Conservation (phyloP, 1,140 invertebrate species). For the Cydia strobilella region DNA sequence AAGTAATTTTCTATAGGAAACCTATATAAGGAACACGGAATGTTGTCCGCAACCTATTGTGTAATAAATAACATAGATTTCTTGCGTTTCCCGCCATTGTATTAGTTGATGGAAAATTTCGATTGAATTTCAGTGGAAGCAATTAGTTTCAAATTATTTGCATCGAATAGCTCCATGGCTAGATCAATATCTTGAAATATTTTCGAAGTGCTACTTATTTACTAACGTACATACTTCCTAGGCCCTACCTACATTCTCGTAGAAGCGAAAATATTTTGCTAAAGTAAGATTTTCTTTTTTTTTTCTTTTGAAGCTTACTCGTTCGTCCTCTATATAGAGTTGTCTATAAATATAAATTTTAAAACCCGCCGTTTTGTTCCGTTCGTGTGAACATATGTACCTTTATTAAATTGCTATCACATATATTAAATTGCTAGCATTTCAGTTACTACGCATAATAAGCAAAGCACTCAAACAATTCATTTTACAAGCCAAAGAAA, state of each 20-base stretch:
- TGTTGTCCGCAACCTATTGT: conserved; percentile 15
- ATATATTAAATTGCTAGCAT: no score
- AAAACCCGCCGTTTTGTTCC: neutral
- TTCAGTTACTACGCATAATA: neutral
- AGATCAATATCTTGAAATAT: conserved; percentile 9
- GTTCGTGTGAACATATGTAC: neutral
- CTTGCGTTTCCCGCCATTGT: conserved; percentile 30
- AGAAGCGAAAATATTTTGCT: neutral
- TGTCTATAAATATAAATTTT: no score
- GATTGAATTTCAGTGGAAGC: conserved; percentile 23
- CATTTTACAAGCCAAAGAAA: neutral
- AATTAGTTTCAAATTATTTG: conserved; percentile 26
- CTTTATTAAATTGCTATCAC: neutral
- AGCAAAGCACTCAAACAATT: neutral
- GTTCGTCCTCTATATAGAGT: neutral
- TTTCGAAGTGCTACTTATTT: neutral
- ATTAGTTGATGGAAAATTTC: conserved; percentile 26
- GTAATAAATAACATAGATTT: conserved; percentile 28
- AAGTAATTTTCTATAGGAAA: conserved; percentile 30
- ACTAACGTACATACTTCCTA: no score
- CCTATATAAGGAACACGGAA: conserved; percentile 22
- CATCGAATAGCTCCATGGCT: conserved; percentile 7
- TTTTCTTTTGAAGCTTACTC: neutral
- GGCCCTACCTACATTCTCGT: neutral
- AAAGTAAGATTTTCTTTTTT: neutral